Evolutionary conservation across 2,888 invertebrate species (phyloP).

Genomic region (Palloptera scutellata): DNA sequence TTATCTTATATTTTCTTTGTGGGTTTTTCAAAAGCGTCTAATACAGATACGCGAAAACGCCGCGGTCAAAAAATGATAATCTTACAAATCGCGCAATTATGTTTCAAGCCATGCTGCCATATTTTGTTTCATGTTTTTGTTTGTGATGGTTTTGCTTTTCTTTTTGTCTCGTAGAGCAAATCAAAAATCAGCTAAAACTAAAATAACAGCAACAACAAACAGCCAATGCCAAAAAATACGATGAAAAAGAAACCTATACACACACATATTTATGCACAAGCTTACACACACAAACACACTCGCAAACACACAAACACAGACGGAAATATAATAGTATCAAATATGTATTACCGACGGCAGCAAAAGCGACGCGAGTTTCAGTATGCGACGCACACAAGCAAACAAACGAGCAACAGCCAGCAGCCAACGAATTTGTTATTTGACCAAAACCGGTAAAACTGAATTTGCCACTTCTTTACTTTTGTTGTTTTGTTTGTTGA

Average conservation of each 20-base stretch:
- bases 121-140: no score
- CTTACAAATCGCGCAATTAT: neutral
- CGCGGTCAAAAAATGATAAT: neutral
- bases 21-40: no score
- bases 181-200: neutral
- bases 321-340: neutral
- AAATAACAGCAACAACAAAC: neutral
- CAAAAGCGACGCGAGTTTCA: neutral
- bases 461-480: constrained; percentile 5
- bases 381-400: neutral
- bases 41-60: neutral
- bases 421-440: neutral
- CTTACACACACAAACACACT: neutral
- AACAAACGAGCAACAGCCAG: neutral
- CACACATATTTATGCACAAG: neutral
- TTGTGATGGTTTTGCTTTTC: neutral
- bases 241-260: neutral
- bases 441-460: constrained; percentile 3
- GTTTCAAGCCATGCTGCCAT: constrained; percentile 3
- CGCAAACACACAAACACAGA: neutral
- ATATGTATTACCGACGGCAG: neutral
- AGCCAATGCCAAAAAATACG: neutral
- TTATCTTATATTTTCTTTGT: no score
- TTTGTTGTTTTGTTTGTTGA: neutral
- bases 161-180: neutral